Base-by-base conservation (phyloP, 2,888 invertebrate species). In the Ametastegia equiseti region DNA sequence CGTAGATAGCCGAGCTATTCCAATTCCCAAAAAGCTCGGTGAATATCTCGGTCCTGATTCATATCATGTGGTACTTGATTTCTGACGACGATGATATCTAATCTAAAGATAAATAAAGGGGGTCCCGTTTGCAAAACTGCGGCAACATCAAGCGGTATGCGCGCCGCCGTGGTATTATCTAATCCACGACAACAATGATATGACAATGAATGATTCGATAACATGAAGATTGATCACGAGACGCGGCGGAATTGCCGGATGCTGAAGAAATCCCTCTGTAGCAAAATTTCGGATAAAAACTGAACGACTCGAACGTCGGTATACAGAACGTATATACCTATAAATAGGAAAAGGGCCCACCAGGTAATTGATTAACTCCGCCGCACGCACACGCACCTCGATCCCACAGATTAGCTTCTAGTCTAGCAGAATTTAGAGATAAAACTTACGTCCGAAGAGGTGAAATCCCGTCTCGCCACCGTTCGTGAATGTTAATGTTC, bases 401-500 rank as follows among this genome's bases (percentile, higher is more conserved):
- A 19, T 23, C n/a, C 19, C 39, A 36, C n/a, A 33, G 36, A 39
- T 33, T 13, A n/a, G 19, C 7, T n/a, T 67, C 19, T 23, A n/a
- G n/a, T 15, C 23, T 30, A 13, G 2, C 65, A 3, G 0, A 19
- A 36, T 63, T 30, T 7, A 33, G 30, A 5, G 7, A n/a, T 3
- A 23, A n/a, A 42, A 71, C 7, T 75, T 50, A 33, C 2, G 19
- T 50, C n/a, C 9, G 19, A 45, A 27, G 7, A 75, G 54, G 2
- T 27, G 42, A 42, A 42, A 27, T 27, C 27, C 27, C 19, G 33
- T 23, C 7, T 60, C 15, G 60, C 33, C 30, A 5, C 5, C 15
- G 30, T 30, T 36, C 78, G 78, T 78, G 63, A 63, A 78, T 78
- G 27, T 78, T 78, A 78, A 78, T 78, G 78, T 78, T 60, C 13